Evolutionary conservation across 1,140 invertebrate species (phyloP), one percentile per base, ranked within the genome.

Genomic region (Drosophila asahinai): DNA sequence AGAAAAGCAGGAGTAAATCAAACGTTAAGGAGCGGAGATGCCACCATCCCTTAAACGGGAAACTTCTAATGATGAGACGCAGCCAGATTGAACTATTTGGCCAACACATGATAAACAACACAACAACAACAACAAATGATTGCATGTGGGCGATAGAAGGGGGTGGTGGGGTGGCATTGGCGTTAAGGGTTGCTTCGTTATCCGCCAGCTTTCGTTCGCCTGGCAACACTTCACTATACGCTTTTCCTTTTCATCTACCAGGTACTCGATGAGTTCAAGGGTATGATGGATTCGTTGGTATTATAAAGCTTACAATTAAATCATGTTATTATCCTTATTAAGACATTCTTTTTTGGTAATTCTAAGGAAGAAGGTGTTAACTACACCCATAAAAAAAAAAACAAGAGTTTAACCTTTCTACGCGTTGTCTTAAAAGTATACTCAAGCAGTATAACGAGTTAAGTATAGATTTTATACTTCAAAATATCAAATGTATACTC

Each of bases 151-250:
- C 38, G 68, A 57, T 62, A 43, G 42, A 27, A 22, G 59, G 33
- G 49, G 47, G 55, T 22, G 54, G 14, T 30, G 76, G 38, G 51
- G 11, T 2, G 48, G 49, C 33, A 60, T 55, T 58, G 55, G 52
- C 51, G 33, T 51, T 87, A 87, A 79, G 84, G 84, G 84, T 87
- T 84, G 84, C 86, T 81, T 62, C 47, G 59, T 40, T 63, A 67
- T 47, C 30, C 48, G 33, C 49, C 52, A 43, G 74, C 74, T 77
- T 57, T 66, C 55, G 65, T 73, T 62, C 52, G 83, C 83, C 51
- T 89, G 81, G 83, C 81, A 87, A 80, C 72, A 89, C 77, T 83
- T 61, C 55, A 80, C 64, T 67, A 80, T 64, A 80, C 67, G 73
- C 42, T 60, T 54, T 61, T 78, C 49, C 64, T 45, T 68, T 57